These are phyloP conservation scores for Saturnia japonica DNA, from an alignment of 2,888 invertebrate species.

Conservation along the genomic window DNA sequence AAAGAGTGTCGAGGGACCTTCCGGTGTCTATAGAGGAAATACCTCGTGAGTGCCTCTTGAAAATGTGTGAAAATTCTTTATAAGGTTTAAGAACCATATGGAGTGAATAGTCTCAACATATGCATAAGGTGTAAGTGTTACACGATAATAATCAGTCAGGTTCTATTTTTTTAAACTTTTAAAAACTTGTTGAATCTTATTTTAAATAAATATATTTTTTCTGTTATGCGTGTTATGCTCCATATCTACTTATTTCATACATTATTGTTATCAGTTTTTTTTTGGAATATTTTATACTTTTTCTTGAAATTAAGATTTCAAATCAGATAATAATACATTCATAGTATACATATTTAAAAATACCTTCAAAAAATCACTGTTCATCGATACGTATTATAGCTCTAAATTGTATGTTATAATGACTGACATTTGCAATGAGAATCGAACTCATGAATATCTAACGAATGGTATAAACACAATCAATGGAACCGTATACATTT, in stretches of 20 bases:
- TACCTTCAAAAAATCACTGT: not conserved
- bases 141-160: no score
- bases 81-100: not conserved
- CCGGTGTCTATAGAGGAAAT: slow-evolving; percentile 4
- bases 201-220: no score
- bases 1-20: slow-evolving; percentile 11
- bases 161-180: no score
- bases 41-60: slow-evolving; percentile 7
- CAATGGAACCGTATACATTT: not conserved
- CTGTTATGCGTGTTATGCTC: no score
- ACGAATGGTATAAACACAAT: slow-evolving; percentile 45
- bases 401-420: slow-evolving; percentile 23
- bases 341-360: not conserved
- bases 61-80: slow-evolving; percentile 7
- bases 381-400: not conserved
- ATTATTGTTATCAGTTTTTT: no score
- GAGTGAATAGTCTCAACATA: not conserved
- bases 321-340: not conserved
- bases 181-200: no score
- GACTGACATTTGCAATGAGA: slow-evolving; percentile 41
- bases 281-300: no score
- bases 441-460: slow-evolving; percentile 57
- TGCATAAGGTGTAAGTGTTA: not conserved
- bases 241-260: no score
- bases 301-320: not conserved